Conservation (phyloP, 2,888 invertebrate species). For the Mythimna albipuncta region DNA sequence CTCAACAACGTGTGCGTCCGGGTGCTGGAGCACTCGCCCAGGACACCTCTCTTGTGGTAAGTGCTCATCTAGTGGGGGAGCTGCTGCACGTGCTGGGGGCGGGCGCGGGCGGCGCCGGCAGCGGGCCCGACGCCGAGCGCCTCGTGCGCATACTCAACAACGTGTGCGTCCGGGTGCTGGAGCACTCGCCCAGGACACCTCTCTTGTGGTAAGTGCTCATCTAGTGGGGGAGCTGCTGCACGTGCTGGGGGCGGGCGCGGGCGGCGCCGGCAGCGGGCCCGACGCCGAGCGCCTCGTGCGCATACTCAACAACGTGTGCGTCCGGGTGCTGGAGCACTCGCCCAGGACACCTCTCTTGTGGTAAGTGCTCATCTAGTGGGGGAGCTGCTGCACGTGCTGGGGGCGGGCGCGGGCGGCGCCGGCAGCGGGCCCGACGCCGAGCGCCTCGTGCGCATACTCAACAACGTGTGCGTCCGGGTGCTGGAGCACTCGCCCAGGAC, state of each 20-base stretch:
- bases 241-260: conserved; percentile 93
- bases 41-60: conserved; percentile 92
- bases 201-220: conserved; percentile 92
- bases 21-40: conserved; percentile 92
- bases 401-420: conserved; percentile 90
- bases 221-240: conserved; percentile 93
- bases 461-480: conserved; percentile 92
- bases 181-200: conserved; percentile 92
- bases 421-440: conserved; percentile 89
- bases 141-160: conserved; percentile 92
- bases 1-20: conserved; percentile 93
- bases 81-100: conserved; percentile 94
- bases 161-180: conserved; percentile 92
- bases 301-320: conserved; percentile 92
- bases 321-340: conserved; percentile 92
- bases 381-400: conserved; percentile 93
- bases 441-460: conserved; percentile 91
- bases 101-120: conserved; percentile 84
- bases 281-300: conserved; percentile 90
- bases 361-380: conserved; percentile 93
- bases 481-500: conserved; percentile 93
- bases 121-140: conserved; percentile 90
- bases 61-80: conserved; percentile 93
- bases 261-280: conserved; percentile 84
- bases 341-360: conserved; percentile 92